Evolutionary conservation across 2,113 vertebrate species (phyloP).

Genomic region (Hystrix brachyura): DNA sequence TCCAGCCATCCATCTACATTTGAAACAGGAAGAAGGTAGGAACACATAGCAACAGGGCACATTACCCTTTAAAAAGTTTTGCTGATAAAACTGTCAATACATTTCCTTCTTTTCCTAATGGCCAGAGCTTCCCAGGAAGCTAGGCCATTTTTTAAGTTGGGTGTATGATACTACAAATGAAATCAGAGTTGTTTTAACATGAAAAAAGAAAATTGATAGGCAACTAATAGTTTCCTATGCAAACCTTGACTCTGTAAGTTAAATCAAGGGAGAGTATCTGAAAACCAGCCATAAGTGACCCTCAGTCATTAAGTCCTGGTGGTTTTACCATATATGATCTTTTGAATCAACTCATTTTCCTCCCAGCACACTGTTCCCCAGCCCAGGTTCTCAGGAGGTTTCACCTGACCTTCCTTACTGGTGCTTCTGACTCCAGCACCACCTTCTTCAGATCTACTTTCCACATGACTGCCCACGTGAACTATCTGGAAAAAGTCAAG

Average conservation of each 20-base stretch:
- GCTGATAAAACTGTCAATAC: background rate
- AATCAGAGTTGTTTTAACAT: slow-evolving; percentile 39
- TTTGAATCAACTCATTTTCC: background rate
- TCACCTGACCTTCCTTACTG: background rate
- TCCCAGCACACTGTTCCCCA: background rate
- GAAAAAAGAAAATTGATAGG: background rate
- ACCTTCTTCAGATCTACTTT: background rate
- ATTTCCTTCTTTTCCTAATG: background rate
- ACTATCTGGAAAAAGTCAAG: background rate
- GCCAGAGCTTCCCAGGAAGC: background rate
- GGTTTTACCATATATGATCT: background rate
- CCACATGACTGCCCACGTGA: background rate
- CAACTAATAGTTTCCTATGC: background rate
- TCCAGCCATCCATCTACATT: background rate
- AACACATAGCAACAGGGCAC: background rate
- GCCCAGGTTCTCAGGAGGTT: background rate
- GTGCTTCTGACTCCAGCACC: background rate
- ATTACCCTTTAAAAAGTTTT: background rate
- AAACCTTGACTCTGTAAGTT: background rate
- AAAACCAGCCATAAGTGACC: background rate
- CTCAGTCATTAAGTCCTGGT: background rate
- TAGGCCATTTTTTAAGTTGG: background rate
- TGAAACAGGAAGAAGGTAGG: background rate
- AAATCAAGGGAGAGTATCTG: background rate
- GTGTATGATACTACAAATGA: background rate